Conservation (phyloP, 2,113 vertebrate genomes). For the Pygoscelis antarcticus region DNA sequence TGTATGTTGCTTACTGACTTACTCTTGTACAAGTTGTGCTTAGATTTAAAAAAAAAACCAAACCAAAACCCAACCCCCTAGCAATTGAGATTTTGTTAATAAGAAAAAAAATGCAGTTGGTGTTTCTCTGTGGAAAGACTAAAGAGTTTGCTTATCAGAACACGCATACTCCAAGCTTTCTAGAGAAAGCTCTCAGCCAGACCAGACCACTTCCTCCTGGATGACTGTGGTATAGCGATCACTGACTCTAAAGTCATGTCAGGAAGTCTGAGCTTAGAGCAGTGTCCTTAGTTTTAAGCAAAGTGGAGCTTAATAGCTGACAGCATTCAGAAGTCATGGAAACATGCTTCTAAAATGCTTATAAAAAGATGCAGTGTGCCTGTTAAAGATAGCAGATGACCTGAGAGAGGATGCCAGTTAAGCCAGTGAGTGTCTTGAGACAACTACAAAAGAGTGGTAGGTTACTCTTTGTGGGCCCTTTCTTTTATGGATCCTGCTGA, state of each 20-base stretch:
- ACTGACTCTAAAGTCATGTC: background rate
- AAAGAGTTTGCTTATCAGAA: background rate
- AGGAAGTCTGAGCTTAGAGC: constrained; percentile 7
- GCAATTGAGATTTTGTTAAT: background rate
- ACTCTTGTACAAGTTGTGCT: background rate
- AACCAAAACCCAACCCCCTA: background rate
- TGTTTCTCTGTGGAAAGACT: background rate
- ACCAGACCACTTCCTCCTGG: background rate
- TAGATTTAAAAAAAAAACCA: background rate
- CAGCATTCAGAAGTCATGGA: background rate
- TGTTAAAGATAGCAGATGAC: background rate
- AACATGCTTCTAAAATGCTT: background rate
- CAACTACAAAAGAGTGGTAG: background rate
- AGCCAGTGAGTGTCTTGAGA: background rate
- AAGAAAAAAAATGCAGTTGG: background rate
- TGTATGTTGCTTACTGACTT: background rate
- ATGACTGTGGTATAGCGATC: background rate
- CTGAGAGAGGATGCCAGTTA: background rate
- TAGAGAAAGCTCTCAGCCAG: background rate
- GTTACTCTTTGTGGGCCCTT: background rate
- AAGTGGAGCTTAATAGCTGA: background rate
- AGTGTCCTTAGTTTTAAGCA: background rate
- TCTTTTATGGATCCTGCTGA: background rate
- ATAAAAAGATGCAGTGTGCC: background rate
- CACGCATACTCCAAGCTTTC: background rate